These are phyloP conservation scores for Hypsibius dujardini DNA, from an alignment of 1,140 invertebrate genomes.

Conservation along the genomic window DNA sequence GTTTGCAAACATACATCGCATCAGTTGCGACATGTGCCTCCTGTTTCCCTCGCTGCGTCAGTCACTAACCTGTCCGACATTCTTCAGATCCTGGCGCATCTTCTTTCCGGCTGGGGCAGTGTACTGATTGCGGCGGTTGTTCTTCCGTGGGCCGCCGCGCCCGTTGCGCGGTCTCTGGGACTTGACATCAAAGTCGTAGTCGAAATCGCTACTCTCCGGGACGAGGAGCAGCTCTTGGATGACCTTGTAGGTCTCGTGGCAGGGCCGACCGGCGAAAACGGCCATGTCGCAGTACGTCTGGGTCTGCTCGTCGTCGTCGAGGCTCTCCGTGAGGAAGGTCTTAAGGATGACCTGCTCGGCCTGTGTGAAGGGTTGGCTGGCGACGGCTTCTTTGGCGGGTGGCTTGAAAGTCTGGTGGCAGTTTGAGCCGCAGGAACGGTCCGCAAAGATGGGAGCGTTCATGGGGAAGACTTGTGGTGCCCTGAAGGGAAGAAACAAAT, in stretches of 20 bases:
- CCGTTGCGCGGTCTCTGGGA: too few species aligned
- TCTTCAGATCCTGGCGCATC: slow-evolving; percentile 5
- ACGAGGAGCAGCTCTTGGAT: not conserved
- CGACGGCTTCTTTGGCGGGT: not conserved
- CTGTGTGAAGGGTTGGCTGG: not conserved
- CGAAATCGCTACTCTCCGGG: not conserved
- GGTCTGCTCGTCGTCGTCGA: slow-evolving; percentile 13
- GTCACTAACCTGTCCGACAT: not conserved
- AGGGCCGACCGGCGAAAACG: not conserved
- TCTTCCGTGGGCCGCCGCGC: not conserved
- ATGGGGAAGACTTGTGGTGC: not conserved
- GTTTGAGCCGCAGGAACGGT: not conserved
- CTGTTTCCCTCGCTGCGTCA: too few species aligned
- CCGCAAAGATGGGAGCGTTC: not conserved
- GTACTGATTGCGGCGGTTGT: too few species aligned
- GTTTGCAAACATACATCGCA: too few species aligned
- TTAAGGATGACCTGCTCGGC: slow-evolving; percentile 8
- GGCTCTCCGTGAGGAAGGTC: slow-evolving; percentile 11
- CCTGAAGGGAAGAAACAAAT: slow-evolving; percentile 3
- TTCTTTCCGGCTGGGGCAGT: not conserved
- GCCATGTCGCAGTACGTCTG: slow-evolving; percentile 10
- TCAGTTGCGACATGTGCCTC: too few species aligned
- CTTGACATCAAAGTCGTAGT: too few species aligned
- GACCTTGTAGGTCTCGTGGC: not conserved
- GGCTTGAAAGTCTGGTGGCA: slow-evolving; percentile 14